Evolutionary conservation across 2,888 invertebrate species (phyloP), one percentile per base, ranked within the genome.

Genomic region (Malthinus flaveolus): DNA sequence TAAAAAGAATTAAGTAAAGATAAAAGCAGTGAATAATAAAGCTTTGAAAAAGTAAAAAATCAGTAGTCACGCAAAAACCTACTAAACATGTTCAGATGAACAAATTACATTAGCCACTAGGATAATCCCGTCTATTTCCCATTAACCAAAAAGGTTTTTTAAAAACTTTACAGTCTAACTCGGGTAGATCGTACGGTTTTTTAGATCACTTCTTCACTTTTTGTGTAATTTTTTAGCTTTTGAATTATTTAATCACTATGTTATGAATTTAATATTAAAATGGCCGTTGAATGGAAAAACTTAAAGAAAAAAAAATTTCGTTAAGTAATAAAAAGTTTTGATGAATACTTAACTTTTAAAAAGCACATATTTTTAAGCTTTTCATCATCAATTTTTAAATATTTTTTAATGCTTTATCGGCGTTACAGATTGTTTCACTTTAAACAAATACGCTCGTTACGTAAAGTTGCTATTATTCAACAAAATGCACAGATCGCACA

Each of bases 81-180:
- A 77, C 77, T 77, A 77, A 77, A 77, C 75, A 76, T 76, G 77
- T 77, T 74, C 75, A 75, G 73, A 76, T 74, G 76, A 77, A 75
- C 76, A 76, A 77, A 78, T 77, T 76, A 78, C 78, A 77, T 78
- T 77, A 77, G 76, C 75, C 70, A 67, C 66, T 68, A 68, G 72
- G 71, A 75, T 75, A 72, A 76, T 75, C 73, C 75, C 71, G 70
- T 71, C 73, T 73, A 73, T 75, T 76, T 75, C 75, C 76, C 76
- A 78, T 78, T 77, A 78, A 75, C 75, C 73, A 76, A 75, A 77
- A 75, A 76, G 76, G 74, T 76, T 77, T 77, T 74, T 72, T 70
- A 69, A 74, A 74, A 73, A 23, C 56, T 66, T 66, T 61, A 56
- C 62, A 61, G 59, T 60, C 46, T 55, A 62, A 63, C n/a, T n/a